phyloP scores from a whole-genome alignment of 2,888 invertebrate species.

The Acholoe squamosa region DNA sequence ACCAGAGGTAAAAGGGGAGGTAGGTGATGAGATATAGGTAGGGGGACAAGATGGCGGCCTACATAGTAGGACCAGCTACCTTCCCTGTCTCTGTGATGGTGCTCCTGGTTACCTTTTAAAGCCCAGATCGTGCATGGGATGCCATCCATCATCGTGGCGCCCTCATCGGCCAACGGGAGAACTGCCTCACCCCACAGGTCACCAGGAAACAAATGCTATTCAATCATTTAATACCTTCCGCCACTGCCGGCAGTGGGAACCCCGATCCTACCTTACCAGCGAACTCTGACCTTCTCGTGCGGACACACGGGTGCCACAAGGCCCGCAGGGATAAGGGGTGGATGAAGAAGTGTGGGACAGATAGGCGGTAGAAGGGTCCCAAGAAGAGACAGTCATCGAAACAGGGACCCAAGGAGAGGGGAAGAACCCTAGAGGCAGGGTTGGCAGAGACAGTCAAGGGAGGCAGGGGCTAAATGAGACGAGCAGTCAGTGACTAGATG shows the following conservation, averaged over 20 bases:
- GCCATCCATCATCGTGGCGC: background rate
- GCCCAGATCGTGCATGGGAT: background rate
- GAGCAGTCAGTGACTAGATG: background rate
- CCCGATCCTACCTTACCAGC: background rate
- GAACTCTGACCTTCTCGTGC: background rate
- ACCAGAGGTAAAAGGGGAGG: no score
- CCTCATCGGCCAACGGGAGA: background rate
- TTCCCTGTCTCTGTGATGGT: no score
- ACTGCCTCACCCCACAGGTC: background rate
- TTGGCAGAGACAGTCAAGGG: no score
- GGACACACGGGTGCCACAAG: background rate
- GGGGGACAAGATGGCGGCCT: no score
- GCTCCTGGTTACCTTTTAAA: background rate
- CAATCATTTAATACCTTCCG: constrained; percentile 16
- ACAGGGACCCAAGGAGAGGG: no score
- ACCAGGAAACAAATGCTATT: constrained; percentile 28
- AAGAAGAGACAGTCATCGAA: no score
- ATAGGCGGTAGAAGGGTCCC: no score
- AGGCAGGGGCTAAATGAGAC: no score
- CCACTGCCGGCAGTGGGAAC: background rate
- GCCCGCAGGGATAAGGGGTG: background rate
- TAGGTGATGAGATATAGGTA: no score
- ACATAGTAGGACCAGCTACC: no score
- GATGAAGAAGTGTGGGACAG: no score
- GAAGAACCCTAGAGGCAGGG: no score